These are phyloP conservation scores for Hyla sarda DNA, from an alignment of 2,113 vertebrate genomes.

Conservation along the genomic window DNA sequence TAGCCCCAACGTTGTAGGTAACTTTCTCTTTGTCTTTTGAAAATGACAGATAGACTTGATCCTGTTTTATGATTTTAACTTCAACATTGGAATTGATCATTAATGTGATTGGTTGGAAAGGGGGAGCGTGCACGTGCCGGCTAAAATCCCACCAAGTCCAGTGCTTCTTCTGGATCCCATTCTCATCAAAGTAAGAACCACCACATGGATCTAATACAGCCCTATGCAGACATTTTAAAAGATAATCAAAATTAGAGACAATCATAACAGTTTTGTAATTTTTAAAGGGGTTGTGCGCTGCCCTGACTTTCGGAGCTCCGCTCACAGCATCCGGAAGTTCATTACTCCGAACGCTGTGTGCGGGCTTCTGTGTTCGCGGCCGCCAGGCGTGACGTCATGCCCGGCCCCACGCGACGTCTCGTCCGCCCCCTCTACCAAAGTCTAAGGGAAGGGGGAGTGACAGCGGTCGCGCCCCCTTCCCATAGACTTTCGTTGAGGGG, in stretches of 20 bases:
- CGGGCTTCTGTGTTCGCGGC: no score
- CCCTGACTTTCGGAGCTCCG: no score
- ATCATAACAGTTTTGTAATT: background rate
- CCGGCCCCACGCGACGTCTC: no score
- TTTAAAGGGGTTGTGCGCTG: no score
- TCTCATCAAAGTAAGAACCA: constrained; percentile 64
- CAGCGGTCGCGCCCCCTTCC: no score
- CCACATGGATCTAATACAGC: constrained; percentile 62
- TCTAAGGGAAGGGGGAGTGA: no score
- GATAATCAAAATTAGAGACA: background rate
- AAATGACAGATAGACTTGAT: constrained; percentile 64
- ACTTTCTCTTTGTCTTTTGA: background rate
- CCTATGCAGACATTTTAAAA: constrained; percentile 60
- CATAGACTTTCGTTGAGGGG: no score
- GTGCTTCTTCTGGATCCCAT: constrained; percentile 60
- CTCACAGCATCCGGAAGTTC: no score
- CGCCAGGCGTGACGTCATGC: no score
- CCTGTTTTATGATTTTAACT: constrained; percentile 65
- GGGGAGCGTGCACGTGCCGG: constrained; percentile 64
- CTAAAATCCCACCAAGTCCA: constrained; percentile 69
- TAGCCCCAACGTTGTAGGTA: constrained; percentile 65
- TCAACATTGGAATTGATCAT: constrained; percentile 64
- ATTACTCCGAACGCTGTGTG: no score
- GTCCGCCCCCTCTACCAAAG: no score
- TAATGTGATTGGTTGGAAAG: constrained; percentile 63